Conservation (phyloP, 2,113 vertebrate genomes). For the Hepsetus odoe region DNA sequence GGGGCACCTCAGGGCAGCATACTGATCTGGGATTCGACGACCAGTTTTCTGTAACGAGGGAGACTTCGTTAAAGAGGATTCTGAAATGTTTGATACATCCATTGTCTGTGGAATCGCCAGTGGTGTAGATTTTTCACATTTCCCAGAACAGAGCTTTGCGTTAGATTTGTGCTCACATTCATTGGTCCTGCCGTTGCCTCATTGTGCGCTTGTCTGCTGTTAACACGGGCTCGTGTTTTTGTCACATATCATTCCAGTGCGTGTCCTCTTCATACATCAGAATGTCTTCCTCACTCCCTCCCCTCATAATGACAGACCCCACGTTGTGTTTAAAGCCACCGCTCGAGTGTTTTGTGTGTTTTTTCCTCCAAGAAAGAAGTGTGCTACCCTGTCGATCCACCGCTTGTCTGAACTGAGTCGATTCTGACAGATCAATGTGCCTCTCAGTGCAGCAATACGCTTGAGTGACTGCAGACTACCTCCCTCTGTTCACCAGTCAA, state of each 20-base stretch:
- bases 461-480: conserved; percentile 35
- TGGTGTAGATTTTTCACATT: not conserved
- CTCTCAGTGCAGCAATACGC: conserved; percentile 35
- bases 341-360: not conserved
- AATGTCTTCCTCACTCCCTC: not conserved
- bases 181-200: not conserved
- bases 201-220: not conserved
- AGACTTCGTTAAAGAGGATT: too few species aligned
- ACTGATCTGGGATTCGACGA: too few species aligned
- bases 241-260: not conserved
- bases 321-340: not conserved
- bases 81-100: too few species aligned
- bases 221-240: not conserved
- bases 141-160: not conserved
- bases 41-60: too few species aligned
- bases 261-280: not conserved
- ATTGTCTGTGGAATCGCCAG: not conserved
- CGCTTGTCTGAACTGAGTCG: conserved; percentile 14
- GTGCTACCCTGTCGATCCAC: not conserved
- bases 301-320: not conserved
- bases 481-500: conserved; percentile 38
- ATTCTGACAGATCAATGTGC: conserved; percentile 40
- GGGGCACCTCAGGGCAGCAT: too few species aligned
- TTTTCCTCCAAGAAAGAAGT: not conserved
- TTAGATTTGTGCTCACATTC: not conserved